Evolutionary conservation across 2,113 vertebrate species (phyloP), one percentile per base, ranked within the genome.

Genomic region (Pygathrix nemaeus): DNA sequence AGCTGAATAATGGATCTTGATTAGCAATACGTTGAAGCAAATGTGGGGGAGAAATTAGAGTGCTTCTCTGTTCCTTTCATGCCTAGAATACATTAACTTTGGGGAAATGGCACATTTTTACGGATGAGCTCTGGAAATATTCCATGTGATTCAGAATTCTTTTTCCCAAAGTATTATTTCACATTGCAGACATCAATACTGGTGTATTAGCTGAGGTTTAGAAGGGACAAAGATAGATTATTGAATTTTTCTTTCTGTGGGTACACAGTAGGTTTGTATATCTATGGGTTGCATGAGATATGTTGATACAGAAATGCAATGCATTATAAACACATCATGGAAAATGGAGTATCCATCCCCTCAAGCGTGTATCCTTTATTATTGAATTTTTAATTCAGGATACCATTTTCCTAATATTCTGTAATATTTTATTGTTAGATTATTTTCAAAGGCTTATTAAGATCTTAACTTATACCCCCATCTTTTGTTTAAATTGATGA

Each of bases 1-100:
- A 57, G 16, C 50, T 8, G 40, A 83, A 83, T 94, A 88, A 88
- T 83, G 76, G 35, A 3, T 57, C 82, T 78, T 92, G 96, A 96
- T 94, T 94, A 88, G 17, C 38, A 40, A 94, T 68, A 50, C 57
- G 13, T 5, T 76, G 83, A 75, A 11, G 7, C 10, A 5, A 50
- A 59, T 2, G 45, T 38, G 25, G 18, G 27, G 52, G 25, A 11
- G 32, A 32, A 30, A 66, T 70, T 61, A 50, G 66, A 9, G 1
- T 0, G 9, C 20, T 57, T 78, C 18, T 76, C 25, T 27, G 30
- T 68, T 83, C 68, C 2, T 23, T 70, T 21, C 40, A 1, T 66
- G 45, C 14, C 20, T 35, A 11, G 57, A 66, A 48, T 83, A 27
- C 10, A 50, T 68, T 23, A 83, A 94, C 82, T 70, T 25, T 11